Conservation (phyloP, 1,140 invertebrate genomes). For the Drosophila nasuta region DNA sequence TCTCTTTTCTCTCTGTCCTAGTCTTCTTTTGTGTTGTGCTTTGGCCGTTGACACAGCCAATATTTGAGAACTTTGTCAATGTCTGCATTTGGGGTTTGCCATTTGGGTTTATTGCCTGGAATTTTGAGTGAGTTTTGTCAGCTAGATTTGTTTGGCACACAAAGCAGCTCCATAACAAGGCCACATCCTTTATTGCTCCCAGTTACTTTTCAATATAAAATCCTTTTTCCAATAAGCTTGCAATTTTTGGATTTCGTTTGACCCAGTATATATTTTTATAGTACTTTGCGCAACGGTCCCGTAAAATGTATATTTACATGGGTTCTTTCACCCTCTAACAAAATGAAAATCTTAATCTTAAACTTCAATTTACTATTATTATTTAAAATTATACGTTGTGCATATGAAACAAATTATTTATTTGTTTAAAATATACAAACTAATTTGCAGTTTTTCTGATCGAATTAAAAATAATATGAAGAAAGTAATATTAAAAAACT, state of each 20-base stretch:
- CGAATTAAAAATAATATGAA: too few relatives aligned
- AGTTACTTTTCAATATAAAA: slow-evolving; percentile 12
- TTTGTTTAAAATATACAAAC: too few relatives aligned
- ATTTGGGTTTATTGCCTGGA: slow-evolving; percentile 58
- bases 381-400: too few relatives aligned
- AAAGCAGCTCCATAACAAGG: slow-evolving; percentile 34
- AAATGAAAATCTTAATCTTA: neutral
- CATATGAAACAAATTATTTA: too few relatives aligned
- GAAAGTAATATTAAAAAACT: too few relatives aligned
- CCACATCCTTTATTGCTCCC: slow-evolving; percentile 25
- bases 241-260: slow-evolving; percentile 10
- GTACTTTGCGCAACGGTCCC: neutral
- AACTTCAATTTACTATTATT: too few relatives aligned
- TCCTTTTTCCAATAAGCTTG: slow-evolving; percentile 10
- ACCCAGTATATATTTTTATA: slow-evolving; percentile 10
- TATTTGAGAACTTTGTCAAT: slow-evolving; percentile 77
- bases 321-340: neutral
- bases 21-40: slow-evolving; percentile 4
- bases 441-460: too few relatives aligned
- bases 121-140: slow-evolving; percentile 54
- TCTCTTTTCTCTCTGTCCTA: neutral
- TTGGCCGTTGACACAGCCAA: slow-evolving; percentile 56
- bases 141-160: slow-evolving; percentile 28
- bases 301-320: neutral
- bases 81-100: slow-evolving; percentile 59